Percentiles rank a stretch among this genome's conserved stretches.
These are phyloP conservation scores for Chrysolophus pictus DNA, from an alignment of 2,797 vertebrate species.

Conservation along the genomic window DNA sequence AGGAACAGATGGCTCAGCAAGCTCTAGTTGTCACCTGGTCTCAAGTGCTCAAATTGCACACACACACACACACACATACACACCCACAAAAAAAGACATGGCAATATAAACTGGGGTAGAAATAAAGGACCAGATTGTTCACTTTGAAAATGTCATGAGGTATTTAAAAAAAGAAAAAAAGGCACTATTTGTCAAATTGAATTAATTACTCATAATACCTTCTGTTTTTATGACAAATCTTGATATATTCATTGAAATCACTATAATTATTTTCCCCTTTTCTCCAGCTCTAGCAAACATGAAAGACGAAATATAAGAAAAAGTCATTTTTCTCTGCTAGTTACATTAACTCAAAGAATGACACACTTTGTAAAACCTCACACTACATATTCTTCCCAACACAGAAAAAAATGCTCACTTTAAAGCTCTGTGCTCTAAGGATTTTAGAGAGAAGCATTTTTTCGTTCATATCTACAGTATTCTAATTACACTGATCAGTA, in stretches of 20 bases:
- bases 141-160: not conserved
- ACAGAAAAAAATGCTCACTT: constrained; percentile 2
- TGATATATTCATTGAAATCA: constrained; percentile 11
- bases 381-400: not conserved
- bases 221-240: not conserved
- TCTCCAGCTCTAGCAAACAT: not conserved
- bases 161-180: constrained; percentile 22
- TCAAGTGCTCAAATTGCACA: not conserved
- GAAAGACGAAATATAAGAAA: not conserved
- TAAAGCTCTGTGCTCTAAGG: not conserved
- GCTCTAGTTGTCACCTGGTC: not conserved
- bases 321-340: not conserved
- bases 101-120: not conserved
- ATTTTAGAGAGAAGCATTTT: not conserved
- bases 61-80: too few species aligned
- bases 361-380: not conserved
- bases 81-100: not conserved
- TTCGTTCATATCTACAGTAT: not conserved
- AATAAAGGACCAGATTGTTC: not conserved
- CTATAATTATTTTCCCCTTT: not conserved
- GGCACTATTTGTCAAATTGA: not conserved
- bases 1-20: not conserved
- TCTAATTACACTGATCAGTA: not conserved
- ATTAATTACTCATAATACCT: constrained; percentile 2
- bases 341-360: not conserved